phyloP scores from a whole-genome alignment of 2,797 vertebrate species.

The Coluber constrictor region DNA sequence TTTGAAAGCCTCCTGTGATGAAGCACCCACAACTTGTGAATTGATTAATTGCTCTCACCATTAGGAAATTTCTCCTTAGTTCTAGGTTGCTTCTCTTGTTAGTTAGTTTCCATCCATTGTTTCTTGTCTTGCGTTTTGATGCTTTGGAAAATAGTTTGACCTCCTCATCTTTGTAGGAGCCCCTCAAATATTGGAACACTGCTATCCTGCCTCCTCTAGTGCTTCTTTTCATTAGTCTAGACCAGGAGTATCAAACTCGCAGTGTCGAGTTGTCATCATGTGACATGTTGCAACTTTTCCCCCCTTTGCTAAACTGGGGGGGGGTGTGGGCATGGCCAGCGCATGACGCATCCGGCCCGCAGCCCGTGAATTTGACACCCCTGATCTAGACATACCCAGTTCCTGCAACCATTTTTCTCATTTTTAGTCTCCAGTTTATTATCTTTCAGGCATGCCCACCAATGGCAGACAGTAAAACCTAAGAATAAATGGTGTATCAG shows the following conservation, averaged over 20 bases:
- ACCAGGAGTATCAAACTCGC: too few species aligned
- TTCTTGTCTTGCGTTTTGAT: neutral
- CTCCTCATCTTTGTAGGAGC: neutral
- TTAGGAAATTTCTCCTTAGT: neutral
- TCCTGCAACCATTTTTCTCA: neutral
- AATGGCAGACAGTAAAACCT: too few species aligned
- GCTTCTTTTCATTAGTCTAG: neutral
- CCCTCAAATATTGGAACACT: neutral
- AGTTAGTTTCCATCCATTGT: neutral
- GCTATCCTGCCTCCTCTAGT: neutral
- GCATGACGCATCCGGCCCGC: rapidly evolving
- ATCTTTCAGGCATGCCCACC: too few species aligned
- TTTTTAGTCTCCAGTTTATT: too few species aligned
- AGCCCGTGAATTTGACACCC: too few species aligned
- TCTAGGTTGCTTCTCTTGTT: neutral
- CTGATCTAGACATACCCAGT: neutral
- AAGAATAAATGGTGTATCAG: too few species aligned
- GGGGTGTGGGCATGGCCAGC: too few species aligned
- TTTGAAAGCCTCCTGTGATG: neutral
- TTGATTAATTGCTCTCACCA: neutral
- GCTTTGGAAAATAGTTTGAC: neutral
- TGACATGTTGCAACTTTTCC: too few species aligned
- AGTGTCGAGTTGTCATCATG: too few species aligned
- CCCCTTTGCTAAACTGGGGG: too few species aligned
- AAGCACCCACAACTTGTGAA: neutral